These are phyloP conservation scores for Emberiza fucata DNA, from an alignment of 2,113 vertebrate genomes.

Conservation along the genomic window DNA sequence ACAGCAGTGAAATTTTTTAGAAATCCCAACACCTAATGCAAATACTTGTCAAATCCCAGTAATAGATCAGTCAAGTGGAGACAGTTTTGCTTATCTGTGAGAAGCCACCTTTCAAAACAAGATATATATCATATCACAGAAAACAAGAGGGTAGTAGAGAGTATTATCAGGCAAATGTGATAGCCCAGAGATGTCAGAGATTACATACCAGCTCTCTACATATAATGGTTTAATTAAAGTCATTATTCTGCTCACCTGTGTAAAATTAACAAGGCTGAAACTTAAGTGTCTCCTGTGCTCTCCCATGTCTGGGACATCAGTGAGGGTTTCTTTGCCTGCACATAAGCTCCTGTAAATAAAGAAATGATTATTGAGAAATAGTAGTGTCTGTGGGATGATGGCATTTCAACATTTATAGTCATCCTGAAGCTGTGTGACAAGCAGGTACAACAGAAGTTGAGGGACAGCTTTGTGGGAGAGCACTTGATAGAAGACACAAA, in stretches of 20 bases:
- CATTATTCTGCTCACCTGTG: neutral
- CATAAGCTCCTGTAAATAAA: neutral
- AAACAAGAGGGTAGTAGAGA: neutral
- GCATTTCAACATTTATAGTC: neutral
- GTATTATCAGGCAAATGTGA: neutral
- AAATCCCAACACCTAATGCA: neutral
- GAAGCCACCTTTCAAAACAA: conserved; percentile 4
- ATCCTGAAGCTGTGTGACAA: neutral
- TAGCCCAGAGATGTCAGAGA: neutral
- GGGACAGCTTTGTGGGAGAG: neutral
- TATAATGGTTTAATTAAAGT: neutral
- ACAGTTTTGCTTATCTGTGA: neutral
- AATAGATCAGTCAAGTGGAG: neutral
- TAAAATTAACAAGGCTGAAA: neutral
- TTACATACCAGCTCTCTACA: neutral
- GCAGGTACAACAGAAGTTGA: neutral
- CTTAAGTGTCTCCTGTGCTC: neutral
- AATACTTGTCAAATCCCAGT: neutral
- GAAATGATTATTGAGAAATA: neutral
- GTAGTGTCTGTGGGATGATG: neutral
- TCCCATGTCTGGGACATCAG: neutral
- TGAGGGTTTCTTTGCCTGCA: neutral
- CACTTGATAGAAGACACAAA: neutral
- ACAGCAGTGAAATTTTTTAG: neutral
- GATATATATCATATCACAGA: neutral